Base-by-base conservation (phyloP, 2,797 vertebrate species). In the Botia kubotai region DNA sequence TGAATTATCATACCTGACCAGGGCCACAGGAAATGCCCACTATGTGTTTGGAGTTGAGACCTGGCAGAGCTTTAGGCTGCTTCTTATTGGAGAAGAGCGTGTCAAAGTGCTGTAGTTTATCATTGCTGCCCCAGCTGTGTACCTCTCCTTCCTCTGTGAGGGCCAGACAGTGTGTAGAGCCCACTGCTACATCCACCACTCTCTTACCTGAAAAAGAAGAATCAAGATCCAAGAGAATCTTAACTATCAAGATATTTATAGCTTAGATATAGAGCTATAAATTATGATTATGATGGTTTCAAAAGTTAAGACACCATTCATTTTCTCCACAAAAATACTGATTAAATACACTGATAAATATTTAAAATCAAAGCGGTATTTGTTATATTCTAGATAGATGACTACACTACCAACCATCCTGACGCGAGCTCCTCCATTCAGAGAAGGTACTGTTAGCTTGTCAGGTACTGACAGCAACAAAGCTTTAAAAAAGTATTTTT, bases 51-150 rank as follows among this genome's bases (percentile, higher is more conserved):
- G 96, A 94, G 86, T 98, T 97, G 76, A 99, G 93, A 4, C 97
- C 97, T 0, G 97, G 97, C 14, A 99, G 93, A 0, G 96, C 96
- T 76, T 97, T 88, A 0, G 98, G 98, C 76, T 98, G 96, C 76
- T 98, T 98, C 91, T 99, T 99, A 84, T 97, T 98, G 85, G 96
- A 95, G 71, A 96, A 96, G 60, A 99, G 91, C 0, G 98, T 99
- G 84, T 99, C 98, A 83, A 99, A 99, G 92, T 99, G 98, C 87
- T 99, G 98, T 23, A 96, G 95, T 79, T 99, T 98, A 88, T 99
- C 98, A 14, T 99, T 99, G 93, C 96, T 98, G 33, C 98, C 98
- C 98, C 98, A 99, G 86, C 98, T 99, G 85, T 98, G 96, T 19
- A 99, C 97, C 88, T 99, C 97, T 0, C 97, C 97, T 5, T 99